A percentile compares a stretch with the other conserved stretches of the same genome.
These are phyloP conservation scores for Aphidoletes aphidimyza DNA, from an alignment of 2,888 invertebrate species.

Conservation along the genomic window DNA sequence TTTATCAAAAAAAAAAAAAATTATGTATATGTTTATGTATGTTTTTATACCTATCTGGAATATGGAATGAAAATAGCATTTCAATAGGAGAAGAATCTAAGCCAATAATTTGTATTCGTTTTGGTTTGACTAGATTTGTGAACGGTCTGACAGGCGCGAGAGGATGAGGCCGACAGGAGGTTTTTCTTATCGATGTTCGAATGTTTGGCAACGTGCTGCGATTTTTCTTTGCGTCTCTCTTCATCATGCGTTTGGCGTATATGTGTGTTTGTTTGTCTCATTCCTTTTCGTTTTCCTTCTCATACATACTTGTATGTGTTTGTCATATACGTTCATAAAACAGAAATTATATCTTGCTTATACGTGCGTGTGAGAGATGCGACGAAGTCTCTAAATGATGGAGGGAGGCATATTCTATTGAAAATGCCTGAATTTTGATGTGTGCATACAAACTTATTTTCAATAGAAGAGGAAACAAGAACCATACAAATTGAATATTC, in stretches of 20 bases:
- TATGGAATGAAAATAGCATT: not conserved
- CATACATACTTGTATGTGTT: no score
- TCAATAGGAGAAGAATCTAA: not conserved
- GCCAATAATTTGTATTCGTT: conserved; percentile 31
- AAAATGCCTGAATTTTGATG: conserved; percentile 13
- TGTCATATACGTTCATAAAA: not conserved
- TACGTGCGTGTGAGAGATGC: not conserved
- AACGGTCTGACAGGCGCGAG: not conserved
- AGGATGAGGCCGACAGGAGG: no score
- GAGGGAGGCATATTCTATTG: not conserved
- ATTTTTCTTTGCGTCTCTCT: no score
- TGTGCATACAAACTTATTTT: conserved; percentile 36
- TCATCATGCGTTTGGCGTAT: no score
- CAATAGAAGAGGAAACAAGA: conserved; percentile 13
- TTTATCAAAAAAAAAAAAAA: not conserved
- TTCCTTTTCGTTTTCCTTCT: no score
- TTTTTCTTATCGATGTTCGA: not conserved
- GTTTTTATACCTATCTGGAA: not conserved
- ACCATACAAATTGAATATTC: conserved; percentile 18
- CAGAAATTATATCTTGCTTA: conserved; percentile 36
- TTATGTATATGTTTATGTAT: no score
- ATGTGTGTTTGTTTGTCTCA: not conserved
- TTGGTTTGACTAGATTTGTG: not conserved
- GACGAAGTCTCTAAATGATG: not conserved
- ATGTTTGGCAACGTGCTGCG: not conserved